Evolutionary conservation across 2,888 invertebrate genomes (phyloP).

Genomic region (Gymnoscelis rufifasciata): DNA sequence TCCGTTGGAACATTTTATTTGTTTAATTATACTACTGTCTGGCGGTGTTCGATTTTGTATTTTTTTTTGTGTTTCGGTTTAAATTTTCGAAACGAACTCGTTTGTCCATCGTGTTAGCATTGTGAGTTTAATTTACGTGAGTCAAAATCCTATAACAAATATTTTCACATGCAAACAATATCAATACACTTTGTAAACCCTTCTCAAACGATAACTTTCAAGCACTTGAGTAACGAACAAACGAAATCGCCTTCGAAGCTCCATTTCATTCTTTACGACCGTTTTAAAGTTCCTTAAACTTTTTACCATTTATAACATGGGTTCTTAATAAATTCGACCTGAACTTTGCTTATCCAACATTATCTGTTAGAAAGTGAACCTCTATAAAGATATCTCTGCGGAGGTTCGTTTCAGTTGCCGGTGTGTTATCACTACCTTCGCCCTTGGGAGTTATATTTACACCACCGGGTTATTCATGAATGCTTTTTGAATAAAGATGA

Average conservation of each 20-base stretch:
- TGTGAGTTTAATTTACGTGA: no score
- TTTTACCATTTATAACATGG: not conserved
- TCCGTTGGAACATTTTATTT: no score
- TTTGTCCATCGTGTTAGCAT: no score
- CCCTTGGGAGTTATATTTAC: conserved; percentile 61
- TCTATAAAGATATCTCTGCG: conserved; percentile 54
- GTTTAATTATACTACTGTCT: no score
- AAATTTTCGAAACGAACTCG: no score
- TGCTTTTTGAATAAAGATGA: conserved; percentile 70
- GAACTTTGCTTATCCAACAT: conserved; percentile 54
- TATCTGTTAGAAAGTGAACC: conserved; percentile 30
- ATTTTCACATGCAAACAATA: no score
- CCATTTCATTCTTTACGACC: not conserved
- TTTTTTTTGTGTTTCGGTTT: no score
- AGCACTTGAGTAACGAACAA: not conserved
- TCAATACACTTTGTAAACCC: no score
- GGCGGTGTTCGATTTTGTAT: no score
- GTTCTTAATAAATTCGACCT: conserved; percentile 38
- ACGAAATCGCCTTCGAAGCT: not conserved
- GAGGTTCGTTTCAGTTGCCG: conserved; percentile 51
- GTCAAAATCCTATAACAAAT: no score
- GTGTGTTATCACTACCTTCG: conserved; percentile 59
- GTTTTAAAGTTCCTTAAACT: conserved; percentile 1
- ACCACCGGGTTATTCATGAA: conserved; percentile 70
- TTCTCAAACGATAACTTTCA: no score